phyloP scores from a whole-genome alignment of 2,797 vertebrate species.

The Mus minutoides region DNA sequence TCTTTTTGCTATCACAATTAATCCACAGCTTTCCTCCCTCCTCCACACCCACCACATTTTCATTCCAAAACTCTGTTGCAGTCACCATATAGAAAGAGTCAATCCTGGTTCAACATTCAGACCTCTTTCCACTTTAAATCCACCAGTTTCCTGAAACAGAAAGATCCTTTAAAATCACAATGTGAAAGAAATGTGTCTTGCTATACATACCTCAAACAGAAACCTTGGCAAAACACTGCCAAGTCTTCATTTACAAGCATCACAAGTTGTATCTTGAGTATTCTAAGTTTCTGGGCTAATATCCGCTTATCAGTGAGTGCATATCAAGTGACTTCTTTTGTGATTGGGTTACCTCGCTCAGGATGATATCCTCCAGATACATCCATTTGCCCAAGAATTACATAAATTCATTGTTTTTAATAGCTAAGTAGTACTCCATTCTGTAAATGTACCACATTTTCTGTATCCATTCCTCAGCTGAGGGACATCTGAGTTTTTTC shows the following conservation, averaged over 20 bases:
- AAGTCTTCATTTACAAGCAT: slow-evolving; percentile 54
- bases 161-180: slow-evolving; percentile 34
- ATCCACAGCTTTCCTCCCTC: accelerated
- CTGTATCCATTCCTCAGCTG: too few relatives aligned
- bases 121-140: not conserved
- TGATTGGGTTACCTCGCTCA: too few relatives aligned
- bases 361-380: too few relatives aligned
- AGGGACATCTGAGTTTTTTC: too few relatives aligned
- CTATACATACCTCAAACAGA: not conserved
- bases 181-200: not conserved
- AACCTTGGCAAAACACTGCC: slow-evolving; percentile 37
- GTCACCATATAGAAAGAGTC: not conserved
- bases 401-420: too few relatives aligned
- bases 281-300: too few relatives aligned
- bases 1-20: not conserved
- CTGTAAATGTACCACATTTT: too few relatives aligned
- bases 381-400: too few relatives aligned
- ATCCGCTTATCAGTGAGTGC: too few relatives aligned
- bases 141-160: not conserved
- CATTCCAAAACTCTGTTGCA: not conserved
- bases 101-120: not conserved
- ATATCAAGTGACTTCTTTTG: too few relatives aligned
- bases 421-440: too few relatives aligned
- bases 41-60: not conserved
- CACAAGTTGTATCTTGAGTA: too few relatives aligned